Percentiles rank a stretch among this genome's conserved stretches.
Conservation (phyloP, 2,113 vertebrate genomes). For the Rhynchopsitta pachyrhyncha region DNA sequence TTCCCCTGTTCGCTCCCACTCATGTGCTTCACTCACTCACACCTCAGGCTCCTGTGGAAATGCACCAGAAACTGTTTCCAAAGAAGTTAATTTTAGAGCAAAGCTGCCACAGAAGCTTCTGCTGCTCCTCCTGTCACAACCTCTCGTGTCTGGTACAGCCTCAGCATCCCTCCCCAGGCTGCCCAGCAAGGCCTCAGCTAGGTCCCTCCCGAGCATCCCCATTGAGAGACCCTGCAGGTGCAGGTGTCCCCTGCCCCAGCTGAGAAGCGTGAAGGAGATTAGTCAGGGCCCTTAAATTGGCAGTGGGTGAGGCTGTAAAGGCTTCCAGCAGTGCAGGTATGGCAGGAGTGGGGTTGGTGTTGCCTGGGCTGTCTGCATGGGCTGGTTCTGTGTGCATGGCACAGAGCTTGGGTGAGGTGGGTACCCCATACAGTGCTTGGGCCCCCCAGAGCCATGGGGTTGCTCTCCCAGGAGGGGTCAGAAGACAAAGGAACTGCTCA, state of each 20-base stretch:
- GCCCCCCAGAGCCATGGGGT: not conserved
- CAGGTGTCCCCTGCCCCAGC: not conserved
- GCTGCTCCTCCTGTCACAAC: not conserved
- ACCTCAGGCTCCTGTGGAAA: not conserved
- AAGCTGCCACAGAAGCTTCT: not conserved
- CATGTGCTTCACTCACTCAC: not conserved
- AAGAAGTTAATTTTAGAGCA: conserved; percentile 20
- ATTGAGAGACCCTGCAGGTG: rapidly evolving
- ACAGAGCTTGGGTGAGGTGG: not conserved
- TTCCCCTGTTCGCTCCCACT: not conserved
- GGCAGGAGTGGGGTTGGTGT: rapidly evolving
- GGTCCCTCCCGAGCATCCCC: not conserved
- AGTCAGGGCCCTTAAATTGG: not conserved
- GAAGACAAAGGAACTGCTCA: not conserved
- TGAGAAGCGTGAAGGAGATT: not conserved
- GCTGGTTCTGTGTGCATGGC: not conserved
- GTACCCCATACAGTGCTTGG: not conserved
- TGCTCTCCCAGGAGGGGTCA: not conserved
- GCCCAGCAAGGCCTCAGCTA: rapidly evolving
- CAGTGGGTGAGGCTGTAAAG: not conserved
- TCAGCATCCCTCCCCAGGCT: rapidly evolving
- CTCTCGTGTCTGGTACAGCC: not conserved
- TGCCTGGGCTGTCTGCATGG: not conserved
- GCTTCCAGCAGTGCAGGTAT: not conserved
- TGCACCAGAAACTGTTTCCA: not conserved